Base-by-base conservation (phyloP, 1,140 invertebrate genomes). In the Magallana angulata region DNA sequence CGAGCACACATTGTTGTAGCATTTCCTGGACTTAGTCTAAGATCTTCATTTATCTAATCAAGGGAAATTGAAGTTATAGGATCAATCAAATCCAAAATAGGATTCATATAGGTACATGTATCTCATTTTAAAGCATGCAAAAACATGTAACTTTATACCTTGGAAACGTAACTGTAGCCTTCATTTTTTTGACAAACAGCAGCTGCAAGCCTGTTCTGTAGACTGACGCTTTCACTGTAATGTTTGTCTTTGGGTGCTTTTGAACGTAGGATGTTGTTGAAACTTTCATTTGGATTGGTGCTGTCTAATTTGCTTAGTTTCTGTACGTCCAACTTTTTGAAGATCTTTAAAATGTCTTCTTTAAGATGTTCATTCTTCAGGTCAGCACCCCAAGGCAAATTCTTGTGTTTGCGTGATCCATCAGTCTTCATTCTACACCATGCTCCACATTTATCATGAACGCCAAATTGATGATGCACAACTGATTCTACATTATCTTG, bases 151-250 rank as follows among this genome's bases (percentile, higher is more conserved):
- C 11, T 62, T n/a, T 12, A 62, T 12, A n/a, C n/a, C n/a, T 62
- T 12, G 11, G 11, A 11, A 62, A 11, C 11, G 11, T 62, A 62
- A 62, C 11, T 12, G 60, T 62, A 11, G 11, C n/a, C 60, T 12
- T 12, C 11, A 11, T 62, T n/a, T 12, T 88, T 88, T 88, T 88
- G 83, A 24, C 59, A 81, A 6, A 88, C 84, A 62, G 18, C 48
- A 64, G 84, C 84, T 7, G 58, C n/a, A 24, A 85, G 12, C 11
- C 84, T 7, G 60, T 85, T 24, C 9, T 4, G 7, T 64, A 85
- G 30, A 64, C 84, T 85, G 9, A 8, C 4, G 59, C 57, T 60
- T 9, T 59, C 59, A 24, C 58, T 59, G 57, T 85, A 85, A 18
- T 64, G 59, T 30, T 48, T 85, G 14, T 36, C n/a, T 64, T 85